These are phyloP conservation scores for Diabrotica virgifera DNA, from an alignment of 1,140 invertebrate genomes.

Conservation along the genomic window DNA sequence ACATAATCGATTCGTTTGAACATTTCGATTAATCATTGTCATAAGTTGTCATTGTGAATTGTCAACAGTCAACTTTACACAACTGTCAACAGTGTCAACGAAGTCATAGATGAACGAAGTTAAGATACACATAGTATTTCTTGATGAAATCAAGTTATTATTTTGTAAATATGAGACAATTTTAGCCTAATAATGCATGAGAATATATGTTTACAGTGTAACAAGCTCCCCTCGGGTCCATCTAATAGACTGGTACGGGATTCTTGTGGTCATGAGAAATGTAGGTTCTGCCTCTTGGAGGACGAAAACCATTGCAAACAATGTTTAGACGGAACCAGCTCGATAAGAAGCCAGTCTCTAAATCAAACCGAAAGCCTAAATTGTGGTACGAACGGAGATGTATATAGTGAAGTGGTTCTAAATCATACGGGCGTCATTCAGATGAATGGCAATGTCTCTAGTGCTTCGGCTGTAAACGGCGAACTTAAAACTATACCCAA, in stretches of 20 bases:
- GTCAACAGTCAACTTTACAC: too few relatives aligned
- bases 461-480: slow-evolving; percentile 11
- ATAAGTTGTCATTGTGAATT: too few relatives aligned
- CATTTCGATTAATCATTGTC: too few relatives aligned
- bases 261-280: slow-evolving; percentile 52
- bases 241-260: slow-evolving; percentile 47
- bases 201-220: slow-evolving; percentile 47
- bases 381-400: neutral
- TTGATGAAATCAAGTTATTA: too few relatives aligned
- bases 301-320: slow-evolving; percentile 46
- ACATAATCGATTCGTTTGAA: too few relatives aligned
- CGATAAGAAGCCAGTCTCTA: neutral
- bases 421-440: slow-evolving; percentile 35
- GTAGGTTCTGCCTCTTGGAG: slow-evolving; percentile 47
- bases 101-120: too few relatives aligned
- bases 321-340: slow-evolving; percentile 35
- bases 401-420: slow-evolving; percentile 19
- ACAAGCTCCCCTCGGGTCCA: slow-evolving; percentile 34
- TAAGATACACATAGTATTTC: too few relatives aligned
- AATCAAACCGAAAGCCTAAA: slow-evolving; percentile 14
- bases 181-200: slow-evolving; percentile 20
- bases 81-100: too few relatives aligned
- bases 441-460: slow-evolving; percentile 27
- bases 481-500: neutral
- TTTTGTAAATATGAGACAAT: too few relatives aligned